Evolutionary conservation across 2,797 vertebrate species (phyloP), one percentile per base, ranked within the genome.

Genomic region (Notoglanidium macrostoma): DNA sequence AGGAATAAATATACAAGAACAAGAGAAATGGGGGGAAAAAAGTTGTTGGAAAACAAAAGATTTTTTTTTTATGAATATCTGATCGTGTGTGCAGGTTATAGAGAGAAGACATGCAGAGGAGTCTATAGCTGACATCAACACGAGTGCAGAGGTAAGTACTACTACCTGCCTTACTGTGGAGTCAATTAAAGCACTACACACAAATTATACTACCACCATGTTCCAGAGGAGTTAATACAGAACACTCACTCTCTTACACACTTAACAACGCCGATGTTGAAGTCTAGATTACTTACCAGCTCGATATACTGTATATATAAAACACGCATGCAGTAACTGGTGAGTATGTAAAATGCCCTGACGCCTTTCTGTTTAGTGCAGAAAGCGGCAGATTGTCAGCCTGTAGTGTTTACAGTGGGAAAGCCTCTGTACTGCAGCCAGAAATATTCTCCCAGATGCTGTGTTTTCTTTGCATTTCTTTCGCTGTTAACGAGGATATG

Each of bases 111-210:
- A 88, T 86, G 91, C 89, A 46, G 90, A 87, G 59, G 93, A 93
- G 21, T 91, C 88, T 83, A 89, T 84, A 72, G 85, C 90, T 86
- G 84, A 80, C 87, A 91, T 57, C 83, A 85, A 59, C 68, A 90
- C 87, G 54, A 87, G 86, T 83, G 89, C 89, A 83, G 94, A 94
- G 93, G 95, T 96, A 87, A 93, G 94, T 92, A 44, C 61, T 44
- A 7, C n/a, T 57, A 32, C n/a, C 19, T 44, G 46, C 44, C n/a
- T 54, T 65, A 74, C 26, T 5, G 1, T 79, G 63, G 5, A 19
- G 72, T 26, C 15, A 80, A 21, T 32, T 63, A 35, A 85, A n/a
- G 11, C 49, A 73, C 59, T 67, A 86, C 63, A 79, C 23, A 32
- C 65, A 49, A 32, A 82, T 82, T 82, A 76, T 11, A 67, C 87